phyloP scores from a whole-genome alignment of 2,888 invertebrate species.

The Eupeodes latifasciatus region DNA sequence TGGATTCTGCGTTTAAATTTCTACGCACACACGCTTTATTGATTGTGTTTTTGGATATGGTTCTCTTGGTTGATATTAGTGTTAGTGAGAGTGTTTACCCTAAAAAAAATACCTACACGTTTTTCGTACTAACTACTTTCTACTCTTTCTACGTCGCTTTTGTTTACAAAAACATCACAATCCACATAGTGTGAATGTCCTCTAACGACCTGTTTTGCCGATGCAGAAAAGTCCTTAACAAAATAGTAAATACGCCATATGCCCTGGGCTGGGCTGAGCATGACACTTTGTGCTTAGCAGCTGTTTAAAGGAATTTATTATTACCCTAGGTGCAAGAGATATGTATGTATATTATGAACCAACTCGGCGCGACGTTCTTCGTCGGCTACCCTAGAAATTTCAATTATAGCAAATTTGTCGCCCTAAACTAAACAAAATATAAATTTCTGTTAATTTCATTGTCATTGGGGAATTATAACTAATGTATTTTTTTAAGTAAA shows the following conservation, averaged over 20 bases:
- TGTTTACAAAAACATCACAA: conserved; percentile 21
- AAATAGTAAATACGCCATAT: not conserved
- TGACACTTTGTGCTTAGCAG: not conserved
- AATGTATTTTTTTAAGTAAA: not conserved
- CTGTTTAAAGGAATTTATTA: not conserved
- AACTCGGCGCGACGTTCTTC: no score
- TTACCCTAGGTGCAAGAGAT: not conserved
- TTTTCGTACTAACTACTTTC: not conserved
- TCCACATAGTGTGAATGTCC: not conserved
- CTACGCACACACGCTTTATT: conserved; percentile 10
- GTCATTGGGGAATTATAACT: not conserved
- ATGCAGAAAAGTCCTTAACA: conserved; percentile 18
- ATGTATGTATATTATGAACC: no score
- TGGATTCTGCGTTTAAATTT: conserved; percentile 20
- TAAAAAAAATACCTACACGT: not conserved
- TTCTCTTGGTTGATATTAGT: not conserved
- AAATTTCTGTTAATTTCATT: not conserved
- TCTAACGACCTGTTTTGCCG: not conserved
- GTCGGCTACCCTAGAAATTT: not conserved
- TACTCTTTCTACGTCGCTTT: not conserved
- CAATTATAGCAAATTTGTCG: not conserved
- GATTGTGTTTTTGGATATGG: not conserved
- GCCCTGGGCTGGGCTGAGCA: not conserved
- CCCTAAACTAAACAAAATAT: not conserved
- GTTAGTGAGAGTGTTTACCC: conserved; percentile 20